Evolutionary conservation across 2,113 vertebrate species (phyloP), one percentile per base, ranked within the genome.

Genomic region (Oncorhynchus gorbuscha): DNA sequence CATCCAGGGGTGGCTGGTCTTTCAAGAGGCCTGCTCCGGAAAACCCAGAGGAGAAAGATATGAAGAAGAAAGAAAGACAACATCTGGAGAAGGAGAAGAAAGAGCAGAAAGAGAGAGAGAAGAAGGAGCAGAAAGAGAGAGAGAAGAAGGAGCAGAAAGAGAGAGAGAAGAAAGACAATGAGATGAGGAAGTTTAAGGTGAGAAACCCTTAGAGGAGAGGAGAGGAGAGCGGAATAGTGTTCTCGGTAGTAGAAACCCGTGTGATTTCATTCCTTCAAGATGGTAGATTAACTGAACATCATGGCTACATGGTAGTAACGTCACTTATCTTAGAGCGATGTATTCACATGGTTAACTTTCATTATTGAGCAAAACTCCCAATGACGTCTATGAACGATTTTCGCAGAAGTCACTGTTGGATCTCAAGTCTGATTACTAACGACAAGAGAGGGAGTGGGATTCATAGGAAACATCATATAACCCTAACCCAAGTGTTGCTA

Each of bases 21-120:
- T 35, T 79, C 80, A 93, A 90, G 79, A 94, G 90, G 62, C 69
- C 64, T 0, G 3, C 39, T 0, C 4, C 73, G 1, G 90, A 91
- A 2, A 77, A 81, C 39, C 85, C 72, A 0, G 90, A 92, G 1
- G 91, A 92, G 71, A 94, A 93, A 18, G 93, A 93, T 66, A 80
- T 87, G 83, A 94, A 92, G 35, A 92, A 91, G 80, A 92, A 79
- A 71, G 93, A 93, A 74, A 94, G 91, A 75, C 92, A 89, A 62
- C 88, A 89, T 0, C 74, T 90, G 73, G 93, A 93, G 22, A 93
- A 92, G 79, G 92, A 94, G 83, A 93, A 89, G 77, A 92, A 92
- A 69, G 90, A 92, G 79, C 75, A 84, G 1, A 86, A 93, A 67
- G 90, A 80, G 69, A 89, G 86, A 24, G 92, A 94, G 83, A 93